Conservation (phyloP, 2,113 vertebrate genomes). For the Aegypius monachus region DNA sequence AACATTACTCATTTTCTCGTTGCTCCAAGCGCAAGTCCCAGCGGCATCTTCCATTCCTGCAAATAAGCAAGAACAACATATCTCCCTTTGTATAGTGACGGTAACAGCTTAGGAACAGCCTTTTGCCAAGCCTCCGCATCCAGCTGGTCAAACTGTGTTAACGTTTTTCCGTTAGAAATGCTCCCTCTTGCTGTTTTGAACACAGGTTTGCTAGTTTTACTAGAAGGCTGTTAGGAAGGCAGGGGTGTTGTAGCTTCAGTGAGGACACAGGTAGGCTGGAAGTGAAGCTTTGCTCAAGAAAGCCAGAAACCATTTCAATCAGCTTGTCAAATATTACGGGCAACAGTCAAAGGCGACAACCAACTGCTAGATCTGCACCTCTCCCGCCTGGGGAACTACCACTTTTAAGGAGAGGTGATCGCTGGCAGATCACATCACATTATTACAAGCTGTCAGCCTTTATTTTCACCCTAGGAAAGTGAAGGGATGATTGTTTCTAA, state of each 20-base stretch:
- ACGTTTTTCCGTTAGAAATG: not conserved
- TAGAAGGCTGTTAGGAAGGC: not conserved
- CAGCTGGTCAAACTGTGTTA: not conserved
- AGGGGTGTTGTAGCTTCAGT: not conserved
- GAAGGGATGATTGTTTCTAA: not conserved
- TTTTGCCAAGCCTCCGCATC: rapidly evolving
- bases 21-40: rapidly evolving
- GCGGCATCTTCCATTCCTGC: not conserved
- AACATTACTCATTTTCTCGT: not conserved
- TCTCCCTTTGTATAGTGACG: not conserved
- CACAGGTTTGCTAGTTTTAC: not conserved
- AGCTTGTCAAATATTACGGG: not conserved
- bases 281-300: not conserved
- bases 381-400: rapidly evolving
- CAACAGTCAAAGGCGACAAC: not conserved
- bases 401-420: not conserved
- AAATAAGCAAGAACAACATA: not conserved
- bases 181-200: not conserved
- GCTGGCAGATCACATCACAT: not conserved
- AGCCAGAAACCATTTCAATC: not conserved
- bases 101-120: not conserved
- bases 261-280: not conserved
- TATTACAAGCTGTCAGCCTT: not conserved
- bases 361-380: not conserved
- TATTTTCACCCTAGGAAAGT: not conserved